These are phyloP conservation scores for Eristalis pertinax DNA, from an alignment of 2,888 invertebrate species.

Conservation along the genomic window DNA sequence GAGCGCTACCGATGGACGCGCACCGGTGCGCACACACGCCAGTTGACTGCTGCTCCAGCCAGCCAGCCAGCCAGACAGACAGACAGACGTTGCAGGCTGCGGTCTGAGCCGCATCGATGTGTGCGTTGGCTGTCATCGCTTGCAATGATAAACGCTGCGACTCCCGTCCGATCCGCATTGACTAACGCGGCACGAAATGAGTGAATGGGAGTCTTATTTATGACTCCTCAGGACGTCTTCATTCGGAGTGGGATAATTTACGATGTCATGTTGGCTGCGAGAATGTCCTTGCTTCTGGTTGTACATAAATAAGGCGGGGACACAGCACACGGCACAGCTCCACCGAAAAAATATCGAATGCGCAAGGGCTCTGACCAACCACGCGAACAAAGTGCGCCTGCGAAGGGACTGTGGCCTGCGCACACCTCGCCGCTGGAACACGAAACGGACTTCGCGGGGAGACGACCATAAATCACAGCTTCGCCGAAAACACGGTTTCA, in stretches of 20 bases:
- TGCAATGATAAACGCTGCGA: slow-evolving; percentile 1
- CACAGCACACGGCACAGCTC: background rate
- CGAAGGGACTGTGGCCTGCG: slow-evolving; percentile 7
- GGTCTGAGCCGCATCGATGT: slow-evolving; percentile 17
- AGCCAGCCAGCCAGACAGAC: slow-evolving; percentile 51
- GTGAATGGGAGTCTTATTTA: slow-evolving; percentile 55
- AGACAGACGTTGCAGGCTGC: slow-evolving; percentile 36
- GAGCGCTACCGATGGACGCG: slow-evolving; percentile 47
- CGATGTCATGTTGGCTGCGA: slow-evolving; percentile 33
- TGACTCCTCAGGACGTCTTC: slow-evolving; percentile 59
- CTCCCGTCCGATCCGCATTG: slow-evolving; percentile 41
- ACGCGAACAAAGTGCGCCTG: slow-evolving; percentile 66
- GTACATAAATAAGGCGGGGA: slow-evolving; percentile 20
- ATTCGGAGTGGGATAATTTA: slow-evolving; percentile 53
- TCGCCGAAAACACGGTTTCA: slow-evolving; percentile 41
- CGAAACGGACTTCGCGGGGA: slow-evolving; percentile 17
- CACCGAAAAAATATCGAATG: slow-evolving; percentile 14
- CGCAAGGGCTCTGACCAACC: slow-evolving; percentile 11
- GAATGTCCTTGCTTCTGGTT: slow-evolving; percentile 68
- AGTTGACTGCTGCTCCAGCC: slow-evolving; percentile 29
- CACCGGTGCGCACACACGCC: slow-evolving; percentile 28
- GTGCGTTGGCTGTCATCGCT: slow-evolving; percentile 47
- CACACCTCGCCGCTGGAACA: slow-evolving; percentile 14
- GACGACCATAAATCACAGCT: slow-evolving; percentile 58
- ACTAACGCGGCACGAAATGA: slow-evolving; percentile 61